phyloP scores from a whole-genome alignment of 2,113 vertebrate species.

The Glareola pratincola region DNA sequence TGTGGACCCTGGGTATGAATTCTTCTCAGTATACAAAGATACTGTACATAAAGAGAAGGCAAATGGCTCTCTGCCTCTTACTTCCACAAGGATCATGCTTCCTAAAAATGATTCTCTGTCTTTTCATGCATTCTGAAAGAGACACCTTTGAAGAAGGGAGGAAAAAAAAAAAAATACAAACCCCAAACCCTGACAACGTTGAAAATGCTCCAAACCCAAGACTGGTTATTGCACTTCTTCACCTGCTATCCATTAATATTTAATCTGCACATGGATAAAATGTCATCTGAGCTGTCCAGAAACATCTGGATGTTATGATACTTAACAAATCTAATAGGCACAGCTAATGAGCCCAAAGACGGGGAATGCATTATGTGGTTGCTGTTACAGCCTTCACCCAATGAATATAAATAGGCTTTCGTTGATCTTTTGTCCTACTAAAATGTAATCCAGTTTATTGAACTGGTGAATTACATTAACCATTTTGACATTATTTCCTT shows the following conservation, averaged over 20 bases:
- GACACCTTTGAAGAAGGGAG: background rate
- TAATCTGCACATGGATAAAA: conserved; percentile 46
- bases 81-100: background rate
- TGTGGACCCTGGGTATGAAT: background rate
- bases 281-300: conserved; percentile 65
- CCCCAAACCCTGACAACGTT: background rate
- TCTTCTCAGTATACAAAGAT: background rate
- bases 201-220: background rate
- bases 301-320: conserved; percentile 72
- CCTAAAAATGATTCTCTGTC: background rate
- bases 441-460: conserved; percentile 74
- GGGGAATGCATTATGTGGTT: conserved; percentile 59
- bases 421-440: conserved; percentile 77
- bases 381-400: conserved; percentile 67
- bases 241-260: conserved; percentile 48
- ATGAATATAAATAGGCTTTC: conserved; percentile 75
- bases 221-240: conserved; percentile 32
- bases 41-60: background rate
- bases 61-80: background rate
- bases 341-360: conserved; percentile 71
- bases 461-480: conserved; percentile 76
- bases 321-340: conserved; percentile 69
- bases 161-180: background rate
- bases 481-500: conserved; percentile 76
- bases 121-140: background rate